phyloP scores from a whole-genome alignment of 2,113 vertebrate genomes.

The Heteronetta atricapilla region DNA sequence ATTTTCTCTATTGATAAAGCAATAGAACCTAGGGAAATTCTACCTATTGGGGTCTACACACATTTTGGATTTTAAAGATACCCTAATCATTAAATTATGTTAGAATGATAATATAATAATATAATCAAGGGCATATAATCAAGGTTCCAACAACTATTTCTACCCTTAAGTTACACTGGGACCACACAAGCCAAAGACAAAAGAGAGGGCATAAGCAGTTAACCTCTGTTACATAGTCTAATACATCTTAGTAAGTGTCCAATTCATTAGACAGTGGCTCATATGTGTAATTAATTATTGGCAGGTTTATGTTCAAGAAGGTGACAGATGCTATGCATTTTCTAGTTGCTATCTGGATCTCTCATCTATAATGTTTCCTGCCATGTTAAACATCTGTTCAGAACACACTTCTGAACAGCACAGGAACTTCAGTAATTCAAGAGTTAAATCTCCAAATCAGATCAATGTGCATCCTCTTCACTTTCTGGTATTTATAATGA shows the following conservation, averaged over 20 bases:
- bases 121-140: neutral
- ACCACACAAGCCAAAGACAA: slow-evolving; percentile 48
- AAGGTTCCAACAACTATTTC: neutral
- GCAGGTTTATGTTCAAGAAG: slow-evolving; percentile 56
- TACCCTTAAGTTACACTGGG: neutral
- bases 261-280: slow-evolving; percentile 33
- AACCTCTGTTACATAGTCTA: slow-evolving; percentile 35
- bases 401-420: slow-evolving; percentile 1
- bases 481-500: neutral
- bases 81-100: neutral
- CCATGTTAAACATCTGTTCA: slow-evolving; percentile 49
- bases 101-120: neutral
- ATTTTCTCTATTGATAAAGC: neutral
- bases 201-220: slow-evolving; percentile 28
- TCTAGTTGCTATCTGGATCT: slow-evolving; percentile 22
- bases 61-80: neutral
- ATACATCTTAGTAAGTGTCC: slow-evolving; percentile 55
- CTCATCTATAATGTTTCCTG: slow-evolving; percentile 43
- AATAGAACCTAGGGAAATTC: neutral
- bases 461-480: neutral
- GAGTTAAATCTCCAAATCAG: neutral
- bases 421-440: slow-evolving; percentile 12
- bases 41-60: neutral
- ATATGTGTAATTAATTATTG: slow-evolving; percentile 64
- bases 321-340: slow-evolving; percentile 59